Percentiles rank a stretch among this genome's conserved stretches.
Conservation (phyloP, 2,113 vertebrate species). For the Myrmecophaga tridactyla region DNA sequence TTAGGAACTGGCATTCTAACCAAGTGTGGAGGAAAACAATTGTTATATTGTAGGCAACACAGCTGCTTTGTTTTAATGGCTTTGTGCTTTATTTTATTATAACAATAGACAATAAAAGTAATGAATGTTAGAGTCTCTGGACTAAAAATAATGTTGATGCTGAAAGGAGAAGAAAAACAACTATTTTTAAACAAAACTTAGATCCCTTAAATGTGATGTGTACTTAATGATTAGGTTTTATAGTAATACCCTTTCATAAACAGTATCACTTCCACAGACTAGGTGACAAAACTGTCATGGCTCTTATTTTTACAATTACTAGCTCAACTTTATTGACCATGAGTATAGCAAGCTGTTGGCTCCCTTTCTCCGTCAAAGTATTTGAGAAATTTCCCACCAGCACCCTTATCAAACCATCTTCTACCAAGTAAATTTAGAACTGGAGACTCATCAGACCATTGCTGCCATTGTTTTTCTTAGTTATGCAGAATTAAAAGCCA, state of each 20-base stretch:
- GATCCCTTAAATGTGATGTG: neutral
- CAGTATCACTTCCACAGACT: neutral
- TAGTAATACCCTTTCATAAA: neutral
- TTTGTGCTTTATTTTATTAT: conserved; percentile 69
- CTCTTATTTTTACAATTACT: neutral
- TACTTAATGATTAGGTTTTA: conserved; percentile 12
- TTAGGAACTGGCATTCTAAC: conserved; percentile 49
- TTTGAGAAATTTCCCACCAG: neutral
- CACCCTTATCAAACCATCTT: neutral
- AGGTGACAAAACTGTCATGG: neutral
- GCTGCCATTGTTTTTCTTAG: neutral
- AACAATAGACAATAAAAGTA: conserved; percentile 71
- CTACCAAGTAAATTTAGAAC: neutral
- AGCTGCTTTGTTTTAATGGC: conserved; percentile 63
- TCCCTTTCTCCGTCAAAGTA: neutral
- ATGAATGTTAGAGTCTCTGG: conserved; percentile 56
- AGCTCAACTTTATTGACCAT: neutral
- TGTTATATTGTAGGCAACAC: conserved; percentile 47
- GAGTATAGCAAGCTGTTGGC: neutral
- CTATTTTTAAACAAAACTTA: conserved; percentile 51
- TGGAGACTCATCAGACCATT: neutral
- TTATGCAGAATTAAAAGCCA: neutral
- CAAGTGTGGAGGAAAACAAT: neutral
- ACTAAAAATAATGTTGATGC: conserved; percentile 60
- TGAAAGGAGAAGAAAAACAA: conserved; percentile 29